Percentiles rank a stretch among this genome's conserved stretches.
Conservation (phyloP, 1,140 invertebrate species). For the Geopemphigus sp. region DNA sequence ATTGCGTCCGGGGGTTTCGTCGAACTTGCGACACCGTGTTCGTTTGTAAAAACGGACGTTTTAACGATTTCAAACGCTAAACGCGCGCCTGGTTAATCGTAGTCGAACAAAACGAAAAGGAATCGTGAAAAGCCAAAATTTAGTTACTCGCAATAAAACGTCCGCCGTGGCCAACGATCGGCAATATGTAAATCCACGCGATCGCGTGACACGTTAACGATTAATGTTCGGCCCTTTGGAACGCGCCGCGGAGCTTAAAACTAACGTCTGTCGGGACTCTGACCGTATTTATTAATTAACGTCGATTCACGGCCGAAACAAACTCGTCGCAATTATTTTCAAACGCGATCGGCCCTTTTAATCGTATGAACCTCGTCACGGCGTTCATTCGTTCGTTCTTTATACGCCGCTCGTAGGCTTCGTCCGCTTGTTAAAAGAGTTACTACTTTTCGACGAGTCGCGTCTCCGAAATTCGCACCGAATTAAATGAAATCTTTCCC, state of each 20-base stretch:
- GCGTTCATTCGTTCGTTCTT: neutral
- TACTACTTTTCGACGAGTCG: neutral
- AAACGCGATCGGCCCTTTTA: neutral
- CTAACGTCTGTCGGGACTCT: neutral
- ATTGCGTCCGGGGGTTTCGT: neutral
- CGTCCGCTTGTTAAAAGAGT: neutral
- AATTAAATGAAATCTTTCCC: neutral
- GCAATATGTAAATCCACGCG: too few species aligned
- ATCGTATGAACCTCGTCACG: neutral
- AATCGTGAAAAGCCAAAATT: neutral
- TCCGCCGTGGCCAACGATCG: too few species aligned
- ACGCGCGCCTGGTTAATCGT: too few species aligned
- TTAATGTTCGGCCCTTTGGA: neutral
- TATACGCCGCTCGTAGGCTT: neutral
- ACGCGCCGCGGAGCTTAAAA: neutral
- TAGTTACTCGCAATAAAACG: neutral
- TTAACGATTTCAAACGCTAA: neutral
- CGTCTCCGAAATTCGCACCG: neutral
- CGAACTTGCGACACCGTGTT: neutral
- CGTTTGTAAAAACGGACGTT: neutral
- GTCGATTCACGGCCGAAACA: too few species aligned
- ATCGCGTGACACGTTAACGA: neutral
- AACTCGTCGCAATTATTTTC: slow-evolving; percentile 10
- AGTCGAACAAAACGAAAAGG: neutral
- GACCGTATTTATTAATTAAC: neutral